Evolutionary conservation across 2,797 vertebrate genomes (phyloP).

Genomic region (Pseudochirops cupreus): DNA sequence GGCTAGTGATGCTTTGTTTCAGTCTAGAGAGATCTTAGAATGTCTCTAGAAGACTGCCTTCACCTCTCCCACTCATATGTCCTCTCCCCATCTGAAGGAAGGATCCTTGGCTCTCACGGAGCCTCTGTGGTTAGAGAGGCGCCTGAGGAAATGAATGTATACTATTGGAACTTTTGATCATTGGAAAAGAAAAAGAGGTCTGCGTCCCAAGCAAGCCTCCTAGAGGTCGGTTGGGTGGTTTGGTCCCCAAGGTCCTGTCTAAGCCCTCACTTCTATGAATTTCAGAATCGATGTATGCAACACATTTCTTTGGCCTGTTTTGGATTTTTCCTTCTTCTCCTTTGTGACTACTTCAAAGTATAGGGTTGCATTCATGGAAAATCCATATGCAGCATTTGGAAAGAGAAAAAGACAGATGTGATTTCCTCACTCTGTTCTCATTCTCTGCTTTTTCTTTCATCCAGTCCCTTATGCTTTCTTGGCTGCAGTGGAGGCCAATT

Average conservation of each 20-base stretch:
- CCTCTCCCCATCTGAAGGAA: background rate
- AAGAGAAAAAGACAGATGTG: constrained; percentile 1
- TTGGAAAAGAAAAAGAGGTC: background rate
- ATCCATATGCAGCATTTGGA: constrained; percentile 7
- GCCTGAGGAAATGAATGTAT: background rate
- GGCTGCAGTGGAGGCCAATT: constrained; percentile 49
- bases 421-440: constrained; percentile 25
- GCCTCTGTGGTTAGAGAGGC: background rate
- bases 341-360: constrained; percentile 32
- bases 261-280: background rate
- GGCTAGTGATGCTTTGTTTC: constrained; percentile 19
- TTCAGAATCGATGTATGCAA: background rate
- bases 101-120: background rate
- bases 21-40: constrained; percentile 17
- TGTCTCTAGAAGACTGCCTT: constrained; percentile 21
- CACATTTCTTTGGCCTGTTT: background rate
- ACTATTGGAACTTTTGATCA: background rate
- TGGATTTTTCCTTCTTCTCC: background rate
- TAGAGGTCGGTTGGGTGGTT: constrained; percentile 3
- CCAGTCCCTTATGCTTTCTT: constrained; percentile 32
- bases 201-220: background rate
- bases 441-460: constrained; percentile 65
- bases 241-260: background rate
- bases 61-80: background rate
- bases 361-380: constrained; percentile 6